These are phyloP conservation scores for Thripadectes ignobilis DNA, from an alignment of 2,797 vertebrate species.

Conservation along the genomic window DNA sequence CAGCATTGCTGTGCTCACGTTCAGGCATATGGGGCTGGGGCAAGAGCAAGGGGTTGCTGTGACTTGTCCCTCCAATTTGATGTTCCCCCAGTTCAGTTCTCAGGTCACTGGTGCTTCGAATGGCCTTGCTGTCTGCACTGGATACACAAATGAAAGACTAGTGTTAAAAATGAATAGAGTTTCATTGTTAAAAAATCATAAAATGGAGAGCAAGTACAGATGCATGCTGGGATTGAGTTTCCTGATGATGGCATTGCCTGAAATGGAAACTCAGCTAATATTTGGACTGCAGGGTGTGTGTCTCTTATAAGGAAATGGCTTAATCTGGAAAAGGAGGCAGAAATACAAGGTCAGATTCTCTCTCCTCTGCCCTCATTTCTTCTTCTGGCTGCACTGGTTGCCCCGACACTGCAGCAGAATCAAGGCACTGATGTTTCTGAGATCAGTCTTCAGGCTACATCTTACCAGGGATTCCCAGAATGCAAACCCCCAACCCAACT, in stretches of 20 bases:
- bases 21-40: background rate
- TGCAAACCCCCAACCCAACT: rapidly evolving
- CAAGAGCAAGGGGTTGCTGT: background rate
- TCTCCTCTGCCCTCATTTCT: conserved; percentile 33
- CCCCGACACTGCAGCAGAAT: background rate
- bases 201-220: background rate
- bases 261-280: conserved; percentile 51
- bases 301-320: conserved; percentile 17
- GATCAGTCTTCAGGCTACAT: background rate
- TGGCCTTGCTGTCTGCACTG: background rate
- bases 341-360: conserved; percentile 39
- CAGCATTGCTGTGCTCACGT: rapidly evolving
- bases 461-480: background rate
- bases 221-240: background rate
- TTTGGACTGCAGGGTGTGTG: conserved; percentile 49
- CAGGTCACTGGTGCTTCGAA: background rate
- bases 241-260: conserved; percentile 9
- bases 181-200: background rate
- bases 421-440: background rate
- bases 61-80: background rate
- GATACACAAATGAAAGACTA: background rate
- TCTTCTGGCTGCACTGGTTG: background rate
- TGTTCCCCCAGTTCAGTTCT: background rate
- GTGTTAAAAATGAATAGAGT: background rate
- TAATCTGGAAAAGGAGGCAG: conserved; percentile 43